Evolutionary conservation across 1,140 invertebrate genomes (phyloP), one percentile per base, ranked within the genome.

Genomic region (Macrocentrus cingulum): DNA sequence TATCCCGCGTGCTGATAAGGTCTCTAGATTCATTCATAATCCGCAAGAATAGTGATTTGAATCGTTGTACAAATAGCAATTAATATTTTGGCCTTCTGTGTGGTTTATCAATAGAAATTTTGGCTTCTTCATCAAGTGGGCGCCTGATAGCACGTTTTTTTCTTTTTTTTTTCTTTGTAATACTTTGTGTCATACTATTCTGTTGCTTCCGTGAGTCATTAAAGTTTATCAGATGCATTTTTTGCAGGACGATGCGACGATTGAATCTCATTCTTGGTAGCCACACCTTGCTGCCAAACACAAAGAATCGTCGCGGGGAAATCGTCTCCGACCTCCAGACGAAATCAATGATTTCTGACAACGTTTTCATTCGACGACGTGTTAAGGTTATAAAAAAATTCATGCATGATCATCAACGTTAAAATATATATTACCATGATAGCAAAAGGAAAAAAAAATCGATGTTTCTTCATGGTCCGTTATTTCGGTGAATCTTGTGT

Each of bases 261-360:
- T 55, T 25, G 18, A 46, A 46, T 46, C 18, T 45, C n/a, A 44
- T 55, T 55, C 53, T 19, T 42, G 18, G 53, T 55, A 55, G 39
- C 39, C 53, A 3, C 53, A 34, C 39, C 53, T 18, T 25, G 15
- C 9, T 4, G 7, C 20, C n/a, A 25, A 16, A 45, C 25, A 55
- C 53, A 45, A 55, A 55, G 41, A 45, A 34, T 11, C 25, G 25
- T 45, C 53, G n/a, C n/a, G n/a, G 34, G 53, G 53, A 55, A 55
- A 20, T 19, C 9, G n/a, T 55, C 53, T 42, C 42, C 65, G 66
- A 67, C 67, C 67, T 68, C 64, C 56, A 67, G 67, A 68, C 67
- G 49, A 54, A 56, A 61, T 52, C 61, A 62, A 65, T 59, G 65
- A 62, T 64, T 55, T 62, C 59, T 45, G 20, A 23, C 54, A 44